Conservation (phyloP, 1,140 invertebrate species). For the Ctenoplectra terminalis region DNA sequence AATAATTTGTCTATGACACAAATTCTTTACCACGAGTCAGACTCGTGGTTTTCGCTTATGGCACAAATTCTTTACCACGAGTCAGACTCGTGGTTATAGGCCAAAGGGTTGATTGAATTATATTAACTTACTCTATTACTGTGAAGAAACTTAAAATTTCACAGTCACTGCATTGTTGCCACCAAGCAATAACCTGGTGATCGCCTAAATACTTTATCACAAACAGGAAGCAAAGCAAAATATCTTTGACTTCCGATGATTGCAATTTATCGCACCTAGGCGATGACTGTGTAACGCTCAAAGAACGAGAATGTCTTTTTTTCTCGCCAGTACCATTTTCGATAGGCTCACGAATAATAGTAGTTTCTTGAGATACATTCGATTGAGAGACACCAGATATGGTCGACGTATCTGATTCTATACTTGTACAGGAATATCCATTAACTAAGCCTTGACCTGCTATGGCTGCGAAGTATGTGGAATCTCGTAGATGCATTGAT, state of each 20-base stretch:
- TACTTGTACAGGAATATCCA: slow-evolving; percentile 84
- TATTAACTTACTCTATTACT: slow-evolving; percentile 88
- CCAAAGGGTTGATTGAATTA: too few species aligned
- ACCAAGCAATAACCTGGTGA: slow-evolving; percentile 94
- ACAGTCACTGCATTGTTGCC: slow-evolving; percentile 90
- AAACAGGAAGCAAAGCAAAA: slow-evolving; percentile 95
- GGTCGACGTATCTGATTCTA: slow-evolving; percentile 86
- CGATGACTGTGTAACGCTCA: slow-evolving; percentile 84
- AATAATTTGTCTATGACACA: too few species aligned
- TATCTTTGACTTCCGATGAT: slow-evolving; percentile 90
- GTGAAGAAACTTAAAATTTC: slow-evolving; percentile 92
- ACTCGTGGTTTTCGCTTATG: too few species aligned
- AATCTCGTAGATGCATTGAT: slow-evolving; percentile 87
- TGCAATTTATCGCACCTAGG: slow-evolving; percentile 90
- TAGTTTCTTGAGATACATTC: slow-evolving; percentile 86
- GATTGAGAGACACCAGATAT: slow-evolving; percentile 85
- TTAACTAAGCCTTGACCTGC: slow-evolving; percentile 87
- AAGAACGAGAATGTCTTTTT: slow-evolving; percentile 81
- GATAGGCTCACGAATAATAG: slow-evolving; percentile 82
- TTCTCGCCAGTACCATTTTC: slow-evolving; percentile 76
- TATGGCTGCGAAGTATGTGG: slow-evolving; percentile 90
- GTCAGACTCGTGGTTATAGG: too few species aligned
- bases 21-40: too few species aligned
- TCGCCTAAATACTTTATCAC: slow-evolving; percentile 95
- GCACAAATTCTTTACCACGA: too few species aligned